Percentiles rank a stretch among this genome's conserved stretches.
Evolutionary conservation across 1,140 invertebrate species (phyloP).

Genomic region (Pygmarrhopalites habei): DNA sequence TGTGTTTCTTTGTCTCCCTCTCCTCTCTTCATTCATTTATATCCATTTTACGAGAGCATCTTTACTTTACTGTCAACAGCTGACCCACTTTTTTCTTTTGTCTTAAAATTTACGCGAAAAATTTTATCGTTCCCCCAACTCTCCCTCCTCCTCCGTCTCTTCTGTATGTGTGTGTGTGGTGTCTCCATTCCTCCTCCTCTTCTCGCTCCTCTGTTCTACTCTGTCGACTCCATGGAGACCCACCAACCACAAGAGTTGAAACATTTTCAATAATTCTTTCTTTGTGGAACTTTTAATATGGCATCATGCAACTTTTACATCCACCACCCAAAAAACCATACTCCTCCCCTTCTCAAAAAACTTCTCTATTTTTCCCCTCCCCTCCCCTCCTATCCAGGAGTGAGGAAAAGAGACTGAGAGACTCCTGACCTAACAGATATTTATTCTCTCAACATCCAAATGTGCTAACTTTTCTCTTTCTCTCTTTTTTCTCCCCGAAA

Average conservation of each 20-base stretch:
- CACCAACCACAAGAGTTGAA: not conserved
- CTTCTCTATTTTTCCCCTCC: conserved; percentile 7
- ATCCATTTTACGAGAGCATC: not conserved
- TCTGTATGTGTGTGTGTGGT: not conserved
- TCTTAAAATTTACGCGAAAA: conserved; percentile 12
- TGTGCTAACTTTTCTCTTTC: not conserved
- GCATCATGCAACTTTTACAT: conserved; percentile 7
- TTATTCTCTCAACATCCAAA: not conserved
- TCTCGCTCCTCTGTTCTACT: not conserved
- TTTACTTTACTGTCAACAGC: conserved; percentile 13
- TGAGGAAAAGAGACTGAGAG: not conserved
- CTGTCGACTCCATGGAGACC: not conserved
- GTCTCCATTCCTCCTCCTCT: not conserved
- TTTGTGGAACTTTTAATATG: conserved; percentile 9
- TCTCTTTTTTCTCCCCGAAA: not conserved
- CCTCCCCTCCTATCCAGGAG: not conserved
- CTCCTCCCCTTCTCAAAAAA: not conserved
- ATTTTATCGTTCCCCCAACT: not conserved
- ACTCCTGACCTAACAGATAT: not conserved
- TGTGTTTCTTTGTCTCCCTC: too few relatives aligned
- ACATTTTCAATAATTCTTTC: conserved; percentile 16
- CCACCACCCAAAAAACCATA: not conserved
- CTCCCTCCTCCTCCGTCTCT: not conserved
- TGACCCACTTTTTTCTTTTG: conserved; percentile 3
- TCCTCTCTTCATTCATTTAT: not conserved